Evolutionary conservation across 2,113 vertebrate species (phyloP), one percentile per base, ranked within the genome.

Genomic region (Euleptes europaea): DNA sequence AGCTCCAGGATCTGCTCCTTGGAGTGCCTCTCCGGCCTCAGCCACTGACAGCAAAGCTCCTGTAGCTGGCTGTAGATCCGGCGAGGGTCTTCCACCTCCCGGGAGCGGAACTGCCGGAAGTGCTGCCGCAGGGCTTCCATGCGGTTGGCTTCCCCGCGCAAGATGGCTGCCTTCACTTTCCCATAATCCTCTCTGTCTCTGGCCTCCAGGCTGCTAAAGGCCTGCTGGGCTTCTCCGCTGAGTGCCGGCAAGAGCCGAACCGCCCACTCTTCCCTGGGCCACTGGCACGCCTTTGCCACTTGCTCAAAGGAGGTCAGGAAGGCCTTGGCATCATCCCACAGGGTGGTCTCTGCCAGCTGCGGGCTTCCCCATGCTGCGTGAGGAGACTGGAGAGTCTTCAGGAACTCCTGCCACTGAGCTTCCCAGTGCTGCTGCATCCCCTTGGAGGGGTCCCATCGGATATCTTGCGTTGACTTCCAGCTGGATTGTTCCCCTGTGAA

Each of bases 1-100:
- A 84, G 49, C 49, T 84, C 75, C 75, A 84, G 49, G 66, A 84
- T 84, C 83, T 84, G 83, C 28, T 85, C 84, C 40, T 85, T 85
- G 67, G 33, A 79, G 66, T 19, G 76, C 19, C 67, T 72, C 76
- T 85, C 84, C 0, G 84, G 84, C 84, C 47, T 79, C 69, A 85
- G 28, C 84, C 84, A 85, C 67, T 21, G 84, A n/a, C 31, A 12
- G 76, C 84, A 85, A 35, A 85, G 84, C 23, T 63, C 69, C 67
- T 85, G 84, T 7, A 85, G 51, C 26, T 85, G 76, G 23, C 67
- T 35, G 42, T 85, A 44, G 33, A 80, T 10, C 21, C 76, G 71
- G 0, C 67, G 76, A 0, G 84, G 84, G 40, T 85, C 84, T 5
- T 65, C 84, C 5, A 79, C 23, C 54, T 63, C 67, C 76, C 79